These are phyloP conservation scores for Nymphicus hollandicus DNA, from an alignment of 2,113 vertebrate species.

Conservation along the genomic window DNA sequence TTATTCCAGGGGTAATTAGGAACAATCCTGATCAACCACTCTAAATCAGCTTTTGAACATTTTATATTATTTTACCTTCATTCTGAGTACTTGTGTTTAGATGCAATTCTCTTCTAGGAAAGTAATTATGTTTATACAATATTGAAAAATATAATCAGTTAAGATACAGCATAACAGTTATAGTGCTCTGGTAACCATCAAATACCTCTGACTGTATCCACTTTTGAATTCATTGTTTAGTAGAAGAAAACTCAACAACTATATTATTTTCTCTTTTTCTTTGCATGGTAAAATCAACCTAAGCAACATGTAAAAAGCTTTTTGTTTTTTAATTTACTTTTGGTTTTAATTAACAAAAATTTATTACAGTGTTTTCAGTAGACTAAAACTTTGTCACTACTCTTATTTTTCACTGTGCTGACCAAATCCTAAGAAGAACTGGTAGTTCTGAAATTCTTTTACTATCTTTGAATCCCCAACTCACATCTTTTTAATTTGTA, in stretches of 20 bases:
- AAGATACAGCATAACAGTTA: not conserved
- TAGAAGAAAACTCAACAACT: not conserved
- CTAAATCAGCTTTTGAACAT: not conserved
- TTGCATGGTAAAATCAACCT: not conserved
- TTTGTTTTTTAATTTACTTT: not conserved
- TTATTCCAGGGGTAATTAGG: not conserved
- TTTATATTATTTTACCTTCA: not conserved
- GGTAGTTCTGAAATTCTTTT: not conserved
- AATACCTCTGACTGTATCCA: not conserved
- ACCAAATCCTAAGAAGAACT: not conserved
- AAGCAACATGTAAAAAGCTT: not conserved
- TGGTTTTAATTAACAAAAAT: not conserved
- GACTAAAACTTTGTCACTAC: not conserved
- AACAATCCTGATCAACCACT: not conserved
- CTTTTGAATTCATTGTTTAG: not conserved
- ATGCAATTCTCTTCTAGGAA: not conserved
- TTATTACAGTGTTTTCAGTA: not conserved
- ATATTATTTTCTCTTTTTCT: not conserved
- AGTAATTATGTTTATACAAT: not conserved
- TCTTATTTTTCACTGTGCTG: not conserved
- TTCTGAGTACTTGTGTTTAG: not conserved
- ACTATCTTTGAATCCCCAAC: not conserved
- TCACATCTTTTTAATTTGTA: not conserved
- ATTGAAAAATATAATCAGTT: not conserved
- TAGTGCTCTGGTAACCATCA: not conserved